Base-by-base conservation (phyloP, 2,797 vertebrate species). In the Urophycis tenuis region DNA sequence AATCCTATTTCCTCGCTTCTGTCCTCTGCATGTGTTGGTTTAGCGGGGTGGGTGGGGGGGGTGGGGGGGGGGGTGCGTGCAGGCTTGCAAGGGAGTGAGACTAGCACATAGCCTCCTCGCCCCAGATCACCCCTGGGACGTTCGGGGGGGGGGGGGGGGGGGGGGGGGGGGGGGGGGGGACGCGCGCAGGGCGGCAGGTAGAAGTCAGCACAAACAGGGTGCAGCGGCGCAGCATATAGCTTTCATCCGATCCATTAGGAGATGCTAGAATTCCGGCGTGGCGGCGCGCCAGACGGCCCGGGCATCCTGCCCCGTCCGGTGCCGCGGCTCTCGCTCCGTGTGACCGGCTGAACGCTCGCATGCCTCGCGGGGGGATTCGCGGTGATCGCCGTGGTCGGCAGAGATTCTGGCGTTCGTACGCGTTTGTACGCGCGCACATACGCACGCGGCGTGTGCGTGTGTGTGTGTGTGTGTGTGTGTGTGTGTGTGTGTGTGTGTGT, bases 221-320 rank as follows among this genome's bases (percentile, higher is more conserved):
- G n/a, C 10, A 77, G 76, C 77, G 84, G 82, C 78, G 80, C 77
- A 83, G 81, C 84, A 83, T 82, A 84, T 82, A 84, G 86, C 89
- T 89, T 85, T 88, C 84, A 85, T 84, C 85, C 85, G 88, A 87
- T 92, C 89, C 88, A 89, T 88, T 88, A 89, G 89, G 87, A 85
- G 86, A 87, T 82, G 81, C 85, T 84, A 83, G 88, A 78, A 87
- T 87, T 85, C 84, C 70, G 72, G 86, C 39, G 15, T 85, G 90
- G 87, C 81, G 0, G 2, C 0, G 11, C 0, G 84, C 90, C 90
- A 90, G 79, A 79, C 80, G 77, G 77, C 81, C 76, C 80, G 74
- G 78, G 86, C 75, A 85, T 89, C 87, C 83, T 89, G 82, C 78
- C n/a, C n/a, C 83, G 78, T 77, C 84, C 79, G 10, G 71, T 22